Evolutionary conservation across 2,113 vertebrate species (phyloP).

Genomic region (Limnothrissa miodon): DNA sequence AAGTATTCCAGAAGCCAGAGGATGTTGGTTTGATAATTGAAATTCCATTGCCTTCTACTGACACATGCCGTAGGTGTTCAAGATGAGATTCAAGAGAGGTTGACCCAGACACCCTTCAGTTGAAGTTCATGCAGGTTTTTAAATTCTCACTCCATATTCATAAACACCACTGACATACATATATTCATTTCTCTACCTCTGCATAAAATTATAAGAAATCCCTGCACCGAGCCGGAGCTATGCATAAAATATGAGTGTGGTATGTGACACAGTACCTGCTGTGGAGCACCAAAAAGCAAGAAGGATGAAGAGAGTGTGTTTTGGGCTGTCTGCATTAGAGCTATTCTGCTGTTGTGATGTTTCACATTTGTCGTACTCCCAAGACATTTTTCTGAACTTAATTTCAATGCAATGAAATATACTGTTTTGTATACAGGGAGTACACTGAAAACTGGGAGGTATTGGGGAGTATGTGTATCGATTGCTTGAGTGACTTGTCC

Average conservation of each 20-base stretch:
- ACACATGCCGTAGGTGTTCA: neutral
- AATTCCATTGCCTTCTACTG: neutral
- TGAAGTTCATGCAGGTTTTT: slow-evolving; percentile 31
- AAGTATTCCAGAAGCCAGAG: neutral
- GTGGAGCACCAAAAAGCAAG: slow-evolving; percentile 9
- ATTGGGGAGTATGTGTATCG: neutral
- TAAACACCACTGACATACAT: slow-evolving; percentile 34
- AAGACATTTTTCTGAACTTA: neutral
- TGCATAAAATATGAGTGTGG: slow-evolving; percentile 18
- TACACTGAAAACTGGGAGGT: no score
- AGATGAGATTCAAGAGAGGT: slow-evolving; percentile 29
- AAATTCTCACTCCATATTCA: slow-evolving; percentile 22
- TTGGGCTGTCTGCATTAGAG: neutral
- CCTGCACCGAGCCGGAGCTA: neutral
- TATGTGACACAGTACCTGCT: slow-evolving; percentile 19
- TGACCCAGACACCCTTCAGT: slow-evolving; percentile 15
- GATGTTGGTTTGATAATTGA: neutral
- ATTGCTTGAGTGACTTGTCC: no score
- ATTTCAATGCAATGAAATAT: neutral
- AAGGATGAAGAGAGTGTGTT: neutral
- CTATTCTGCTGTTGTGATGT: neutral
- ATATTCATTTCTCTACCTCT: slow-evolving; percentile 31
- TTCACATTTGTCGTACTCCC: neutral
- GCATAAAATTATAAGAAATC: slow-evolving; percentile 20
- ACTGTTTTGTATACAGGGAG: slow-evolving; percentile 1